Conservation (phyloP, 2,888 invertebrate species). For the Podabrus alpinus region DNA sequence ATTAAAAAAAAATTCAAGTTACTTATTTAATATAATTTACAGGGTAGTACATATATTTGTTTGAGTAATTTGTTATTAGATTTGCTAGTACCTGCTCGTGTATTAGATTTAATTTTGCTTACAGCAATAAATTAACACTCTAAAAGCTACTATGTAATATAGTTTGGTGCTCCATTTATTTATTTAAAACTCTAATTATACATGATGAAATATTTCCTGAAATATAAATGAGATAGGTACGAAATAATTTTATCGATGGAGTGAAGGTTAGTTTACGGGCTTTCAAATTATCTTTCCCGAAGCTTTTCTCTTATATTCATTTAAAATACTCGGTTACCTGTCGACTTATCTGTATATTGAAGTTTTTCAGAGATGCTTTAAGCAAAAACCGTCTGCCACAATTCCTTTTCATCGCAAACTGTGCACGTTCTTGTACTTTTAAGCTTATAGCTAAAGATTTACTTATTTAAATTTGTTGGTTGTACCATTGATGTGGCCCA, state of each 20-base stretch:
- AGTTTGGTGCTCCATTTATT: not conserved
- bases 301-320: not conserved
- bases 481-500: conserved; percentile 5
- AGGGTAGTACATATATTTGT: not conserved
- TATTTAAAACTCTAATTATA: not conserved
- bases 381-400: not conserved
- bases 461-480: conserved; percentile 1
- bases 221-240: not conserved
- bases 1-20: too few species aligned
- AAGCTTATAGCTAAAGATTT: conserved; percentile 3
- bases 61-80: not conserved
- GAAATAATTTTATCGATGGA: not conserved
- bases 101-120: not conserved
- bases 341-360: not conserved
- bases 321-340: not conserved
- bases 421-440: conserved; percentile 1
- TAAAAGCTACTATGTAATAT: not conserved
- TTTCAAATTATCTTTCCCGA: not conserved
- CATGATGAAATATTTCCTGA: not conserved
- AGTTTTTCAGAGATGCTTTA: not conserved
- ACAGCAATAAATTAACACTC: not conserved
- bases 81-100: not conserved
- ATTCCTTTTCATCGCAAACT: conserved; percentile 2
- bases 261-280: not conserved
- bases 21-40: not conserved